Conservation (phyloP, 2,888 invertebrate species). For the Ephialtes manifestator region DNA sequence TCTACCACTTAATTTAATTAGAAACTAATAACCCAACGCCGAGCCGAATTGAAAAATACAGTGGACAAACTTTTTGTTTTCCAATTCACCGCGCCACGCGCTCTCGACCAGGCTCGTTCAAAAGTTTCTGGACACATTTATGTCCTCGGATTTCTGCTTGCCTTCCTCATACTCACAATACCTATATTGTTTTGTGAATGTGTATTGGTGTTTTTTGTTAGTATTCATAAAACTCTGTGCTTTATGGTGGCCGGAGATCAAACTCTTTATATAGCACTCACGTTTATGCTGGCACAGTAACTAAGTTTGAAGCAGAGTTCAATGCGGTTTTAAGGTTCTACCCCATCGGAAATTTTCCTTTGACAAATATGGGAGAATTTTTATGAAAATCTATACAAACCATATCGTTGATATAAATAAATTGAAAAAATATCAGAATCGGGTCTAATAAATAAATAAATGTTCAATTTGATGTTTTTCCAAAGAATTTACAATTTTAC, state of each 20-base stretch:
- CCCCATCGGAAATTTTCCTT: too few species aligned
- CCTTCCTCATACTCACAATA: background rate
- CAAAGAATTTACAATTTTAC: too few species aligned
- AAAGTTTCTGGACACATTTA: conserved; percentile 11
- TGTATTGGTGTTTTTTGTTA: background rate
- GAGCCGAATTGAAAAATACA: conserved; percentile 45
- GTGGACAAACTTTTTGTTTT: conserved; percentile 43
- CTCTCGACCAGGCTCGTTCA: background rate
- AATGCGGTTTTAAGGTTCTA: too few species aligned
- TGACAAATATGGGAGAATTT: too few species aligned
- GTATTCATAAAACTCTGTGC: background rate
- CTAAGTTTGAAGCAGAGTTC: too few species aligned
- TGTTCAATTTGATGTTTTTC: too few species aligned
- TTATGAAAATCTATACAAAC: too few species aligned
- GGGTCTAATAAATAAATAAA: too few species aligned
- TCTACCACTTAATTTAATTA: conserved; percentile 65
- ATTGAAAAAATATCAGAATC: too few species aligned
- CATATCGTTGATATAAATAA: too few species aligned
- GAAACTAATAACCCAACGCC: conserved; percentile 68
- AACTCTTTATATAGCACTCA: background rate
- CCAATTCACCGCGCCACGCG: background rate
- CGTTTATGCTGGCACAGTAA: background rate
- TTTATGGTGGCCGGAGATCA: background rate
- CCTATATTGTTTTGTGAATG: background rate
- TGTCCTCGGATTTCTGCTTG: background rate